These are phyloP conservation scores for Lethrus apterus DNA, from an alignment of 1,140 invertebrate genomes.

Conservation along the genomic window DNA sequence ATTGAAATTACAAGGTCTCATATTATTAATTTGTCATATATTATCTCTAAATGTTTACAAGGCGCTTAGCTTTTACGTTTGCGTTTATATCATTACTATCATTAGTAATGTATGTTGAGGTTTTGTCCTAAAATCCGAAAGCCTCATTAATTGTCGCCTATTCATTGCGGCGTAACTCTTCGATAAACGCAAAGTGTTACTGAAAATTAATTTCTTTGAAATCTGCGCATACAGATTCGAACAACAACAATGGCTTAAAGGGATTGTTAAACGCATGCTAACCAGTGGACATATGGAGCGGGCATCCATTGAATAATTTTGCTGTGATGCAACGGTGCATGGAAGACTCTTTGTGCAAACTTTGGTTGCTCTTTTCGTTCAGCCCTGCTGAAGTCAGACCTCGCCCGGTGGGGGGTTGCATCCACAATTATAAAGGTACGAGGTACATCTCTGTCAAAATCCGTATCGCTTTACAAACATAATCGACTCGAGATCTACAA, in stretches of 20 bases:
- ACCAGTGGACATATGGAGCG: conserved; percentile 1
- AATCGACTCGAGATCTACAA: too few species aligned
- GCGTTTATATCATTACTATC: too few species aligned
- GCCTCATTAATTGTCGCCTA: too few species aligned
- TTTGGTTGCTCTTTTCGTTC: conserved; percentile 9
- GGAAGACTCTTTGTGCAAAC: conserved; percentile 13
- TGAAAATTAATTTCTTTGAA: too few species aligned
- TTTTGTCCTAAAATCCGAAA: too few species aligned
- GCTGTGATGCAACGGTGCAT: conserved; percentile 8
- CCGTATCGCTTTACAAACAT: neutral
- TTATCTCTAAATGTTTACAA: too few species aligned
- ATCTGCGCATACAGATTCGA: conserved; percentile 4
- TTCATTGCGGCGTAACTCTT: too few species aligned
- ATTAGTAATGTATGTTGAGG: too few species aligned
- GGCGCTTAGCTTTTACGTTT: too few species aligned
- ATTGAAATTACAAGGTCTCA: too few species aligned
- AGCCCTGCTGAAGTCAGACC: conserved; percentile 5
- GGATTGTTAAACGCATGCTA: neutral
- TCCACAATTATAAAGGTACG: conserved; percentile 11
- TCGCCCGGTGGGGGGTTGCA: conserved; percentile 7
- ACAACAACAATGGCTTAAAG: conserved; percentile 4
- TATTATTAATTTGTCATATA: too few species aligned
- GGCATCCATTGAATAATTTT: conserved; percentile 11
- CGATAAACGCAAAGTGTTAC: too few species aligned
- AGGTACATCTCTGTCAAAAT: conserved; percentile 11